Conservation (phyloP, 2,797 vertebrate genomes). For the Macrochelys suwanniensis region DNA sequence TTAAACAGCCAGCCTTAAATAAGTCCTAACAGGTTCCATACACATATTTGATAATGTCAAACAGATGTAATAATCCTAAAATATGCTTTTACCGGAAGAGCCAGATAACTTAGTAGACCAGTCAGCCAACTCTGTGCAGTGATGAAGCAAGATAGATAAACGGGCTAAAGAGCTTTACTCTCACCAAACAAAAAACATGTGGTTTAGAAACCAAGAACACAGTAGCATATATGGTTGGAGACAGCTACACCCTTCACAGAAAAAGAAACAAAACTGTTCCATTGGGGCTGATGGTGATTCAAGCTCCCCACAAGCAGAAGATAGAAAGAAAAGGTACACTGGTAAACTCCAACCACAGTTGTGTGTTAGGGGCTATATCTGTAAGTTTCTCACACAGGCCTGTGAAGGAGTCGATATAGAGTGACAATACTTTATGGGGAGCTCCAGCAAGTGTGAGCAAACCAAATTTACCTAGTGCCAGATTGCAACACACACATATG, state of each 20-base stretch:
- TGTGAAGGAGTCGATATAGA: neutral
- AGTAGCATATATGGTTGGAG: neutral
- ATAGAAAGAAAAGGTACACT: neutral
- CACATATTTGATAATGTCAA: neutral
- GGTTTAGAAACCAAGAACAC: neutral
- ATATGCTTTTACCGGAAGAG: neutral
- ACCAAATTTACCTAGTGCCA: neutral
- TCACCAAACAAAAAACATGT: neutral
- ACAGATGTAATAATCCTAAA: neutral
- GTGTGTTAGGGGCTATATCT: fast-evolving
- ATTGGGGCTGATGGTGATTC: fast-evolving
- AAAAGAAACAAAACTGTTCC: neutral
- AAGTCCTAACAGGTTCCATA: neutral
- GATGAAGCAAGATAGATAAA: neutral
- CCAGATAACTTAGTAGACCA: neutral
- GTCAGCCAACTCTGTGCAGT: neutral
- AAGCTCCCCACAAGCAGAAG: neutral
- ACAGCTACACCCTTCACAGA: neutral
- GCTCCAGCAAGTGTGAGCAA: neutral
- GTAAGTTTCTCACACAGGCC: fast-evolving
- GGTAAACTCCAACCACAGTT: neutral
- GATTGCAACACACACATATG: neutral
- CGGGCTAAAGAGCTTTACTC: neutral
- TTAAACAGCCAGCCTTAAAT: neutral
- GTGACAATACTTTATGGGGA: neutral